A percentile compares a stretch with the other conserved stretches of the same genome.
These are phyloP conservation scores for Polylopha cassiicola DNA, from an alignment of 2,888 invertebrate genomes.

Conservation along the genomic window DNA sequence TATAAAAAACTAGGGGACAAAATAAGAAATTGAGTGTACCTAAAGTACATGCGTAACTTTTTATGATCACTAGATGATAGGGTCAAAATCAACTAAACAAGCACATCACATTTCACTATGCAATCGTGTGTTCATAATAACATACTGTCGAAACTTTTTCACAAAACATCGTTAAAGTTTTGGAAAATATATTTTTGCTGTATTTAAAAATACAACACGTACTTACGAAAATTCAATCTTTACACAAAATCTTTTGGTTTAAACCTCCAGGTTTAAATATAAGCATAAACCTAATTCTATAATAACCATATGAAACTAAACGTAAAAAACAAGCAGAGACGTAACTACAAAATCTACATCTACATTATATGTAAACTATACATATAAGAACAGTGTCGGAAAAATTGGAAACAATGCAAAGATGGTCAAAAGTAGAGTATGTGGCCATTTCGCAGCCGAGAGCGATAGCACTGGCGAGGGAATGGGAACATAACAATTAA, in stretches of 20 bases:
- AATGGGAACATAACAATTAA: conserved; percentile 16
- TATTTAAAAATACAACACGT: no score
- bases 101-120: no score
- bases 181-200: no score
- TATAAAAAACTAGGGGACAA: no score
- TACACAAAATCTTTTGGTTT: neutral
- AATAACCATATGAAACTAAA: conserved; percentile 6
- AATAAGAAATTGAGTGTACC: no score
- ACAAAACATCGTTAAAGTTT: no score
- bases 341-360: conserved; percentile 14
- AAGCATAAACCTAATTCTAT: conserved; percentile 11
- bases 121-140: no score
- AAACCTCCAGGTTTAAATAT: neutral
- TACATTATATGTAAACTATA: conserved; percentile 11
- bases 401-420: conserved; percentile 4
- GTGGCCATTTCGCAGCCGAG: conserved; percentile 5
- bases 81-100: no score
- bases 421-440: conserved; percentile 5
- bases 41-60: no score
- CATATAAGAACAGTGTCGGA: conserved; percentile 1
- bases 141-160: no score
- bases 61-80: no score
- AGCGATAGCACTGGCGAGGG: conserved; percentile 10
- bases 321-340: conserved; percentile 15
- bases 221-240: no score